Percentiles rank a stretch among this genome's conserved stretches.
These are phyloP conservation scores for Beris morrisii DNA, from an alignment of 2,888 invertebrate genomes.

Conservation along the genomic window DNA sequence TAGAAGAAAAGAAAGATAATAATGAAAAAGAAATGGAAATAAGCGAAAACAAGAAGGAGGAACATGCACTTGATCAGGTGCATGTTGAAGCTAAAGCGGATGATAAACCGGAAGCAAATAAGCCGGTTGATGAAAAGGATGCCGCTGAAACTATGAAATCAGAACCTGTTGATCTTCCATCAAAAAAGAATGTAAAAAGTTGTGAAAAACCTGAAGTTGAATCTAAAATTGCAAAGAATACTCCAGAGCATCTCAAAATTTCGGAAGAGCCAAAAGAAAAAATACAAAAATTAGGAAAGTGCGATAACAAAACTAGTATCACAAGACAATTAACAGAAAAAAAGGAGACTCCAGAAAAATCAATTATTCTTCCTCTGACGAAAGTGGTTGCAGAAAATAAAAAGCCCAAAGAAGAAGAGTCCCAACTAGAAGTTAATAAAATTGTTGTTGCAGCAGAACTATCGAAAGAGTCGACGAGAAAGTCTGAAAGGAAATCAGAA, in stretches of 20 bases:
- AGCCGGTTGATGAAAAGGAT: not conserved
- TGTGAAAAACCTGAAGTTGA: not conserved
- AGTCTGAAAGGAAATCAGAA: slow-evolving; percentile 32
- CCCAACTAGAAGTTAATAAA: no score
- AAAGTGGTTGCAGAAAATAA: slow-evolving; percentile 9
- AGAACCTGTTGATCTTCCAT: no score
- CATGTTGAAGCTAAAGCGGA: no score
- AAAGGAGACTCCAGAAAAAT: not conserved
- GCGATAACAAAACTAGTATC: not conserved
- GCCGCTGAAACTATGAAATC: no score
- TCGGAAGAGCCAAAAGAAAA: not conserved
- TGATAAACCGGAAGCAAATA: no score
- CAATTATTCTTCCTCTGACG: not conserved
- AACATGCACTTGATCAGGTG: no score
- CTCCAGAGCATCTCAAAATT: no score
- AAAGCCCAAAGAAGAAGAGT: slow-evolving; percentile 6
- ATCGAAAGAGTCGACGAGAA: slow-evolving; percentile 22
- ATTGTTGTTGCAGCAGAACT: not conserved
- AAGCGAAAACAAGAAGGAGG: no score
- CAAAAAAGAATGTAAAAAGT: no score
- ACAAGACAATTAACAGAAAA: no score
- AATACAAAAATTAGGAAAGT: not conserved
- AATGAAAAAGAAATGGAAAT: slow-evolving; percentile 2
- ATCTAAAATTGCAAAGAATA: not conserved
- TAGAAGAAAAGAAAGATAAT: not conserved